Base-by-base conservation (phyloP, 2,113 vertebrate genomes). In the Plestiodon gilberti region DNA sequence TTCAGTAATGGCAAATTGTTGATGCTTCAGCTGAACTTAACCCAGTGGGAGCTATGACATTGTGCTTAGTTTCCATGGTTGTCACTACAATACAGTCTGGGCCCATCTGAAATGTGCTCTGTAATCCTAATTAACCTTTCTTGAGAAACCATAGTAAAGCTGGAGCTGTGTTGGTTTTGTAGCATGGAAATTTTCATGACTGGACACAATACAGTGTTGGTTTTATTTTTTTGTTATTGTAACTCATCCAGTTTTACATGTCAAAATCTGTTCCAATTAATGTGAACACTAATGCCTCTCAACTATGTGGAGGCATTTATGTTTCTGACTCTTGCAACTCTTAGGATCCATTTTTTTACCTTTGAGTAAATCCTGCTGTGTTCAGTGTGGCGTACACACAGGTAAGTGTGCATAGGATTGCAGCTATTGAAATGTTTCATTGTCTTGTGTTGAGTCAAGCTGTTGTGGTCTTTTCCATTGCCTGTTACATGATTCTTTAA, bases 51-150 rank as follows among this genome's bases (percentile, higher is more conserved):
- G 78, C 33, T 82, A 77, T 81, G 84, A 88, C 83, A 83, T 8
- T 73, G 75, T 83, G 69, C 88, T 78, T 78, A 91, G 84, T 43
- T 77, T 87, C 78, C 57, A 52, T 52, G 90, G 83, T 86, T 86
- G 69, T 20, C 90, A 69, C 75, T 23, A 81, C 70, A 85, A 87
- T 80, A 40, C 52, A 77, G 0, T 71, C 80, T 80, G 78, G 2
- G 11, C 74, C 88, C 77, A 85, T 76, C 90, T 86, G 81, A 64
- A 86, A 40, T 48, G 52, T 75, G 35, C 57, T 14, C 22, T 83
- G 8, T 84, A 64, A 79, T 69, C 71, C 81, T 62, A 84, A 75
- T 79, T 91, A 48, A 71, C 74, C 88, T 92, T 52, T 38, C 71
- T 30, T 35, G 20, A 77, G 17, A 55, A 35, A 30, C 48, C 28